A percentile compares a stretch with the other conserved stretches of the same genome.
phyloP scores from a whole-genome alignment of 2,888 invertebrate species.

The Acronicta alni region DNA sequence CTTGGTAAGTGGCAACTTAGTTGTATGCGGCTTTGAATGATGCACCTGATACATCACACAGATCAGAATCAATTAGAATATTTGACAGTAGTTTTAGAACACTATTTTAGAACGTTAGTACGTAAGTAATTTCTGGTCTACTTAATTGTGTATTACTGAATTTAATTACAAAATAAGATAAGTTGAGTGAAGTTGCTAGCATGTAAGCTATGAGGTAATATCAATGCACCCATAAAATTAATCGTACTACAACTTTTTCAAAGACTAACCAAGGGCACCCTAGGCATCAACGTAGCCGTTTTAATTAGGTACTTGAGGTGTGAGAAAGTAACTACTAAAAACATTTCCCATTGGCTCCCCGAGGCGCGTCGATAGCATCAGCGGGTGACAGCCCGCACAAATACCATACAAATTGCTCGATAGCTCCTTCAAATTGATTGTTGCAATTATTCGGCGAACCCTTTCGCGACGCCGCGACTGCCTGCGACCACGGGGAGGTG shows the following conservation, averaged over 20 bases:
- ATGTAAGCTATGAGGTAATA: too few species aligned
- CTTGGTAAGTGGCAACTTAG: slow-evolving; percentile 63
- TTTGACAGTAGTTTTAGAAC: neutral
- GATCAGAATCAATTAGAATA: slow-evolving; percentile 22
- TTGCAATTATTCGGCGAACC: slow-evolving; percentile 88
- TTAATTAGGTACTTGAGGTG: slow-evolving; percentile 74
- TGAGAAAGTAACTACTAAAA: slow-evolving; percentile 82
- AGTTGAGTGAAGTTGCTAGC: too few species aligned
- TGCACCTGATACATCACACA: slow-evolving; percentile 23
- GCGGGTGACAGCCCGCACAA: slow-evolving; percentile 89
- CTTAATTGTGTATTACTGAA: too few species aligned
- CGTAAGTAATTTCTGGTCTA: too few species aligned
- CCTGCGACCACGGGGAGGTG: slow-evolving; percentile 84
- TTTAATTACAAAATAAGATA: too few species aligned
- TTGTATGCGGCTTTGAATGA: slow-evolving; percentile 38
- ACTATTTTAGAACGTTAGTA: too few species aligned
- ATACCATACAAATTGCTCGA: slow-evolving; percentile 89
- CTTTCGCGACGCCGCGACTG: slow-evolving; percentile 74
- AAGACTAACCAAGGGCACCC: slow-evolving; percentile 24
- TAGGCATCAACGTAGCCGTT: slow-evolving; percentile 35
- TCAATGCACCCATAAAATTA: neutral
- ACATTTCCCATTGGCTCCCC: slow-evolving; percentile 85
- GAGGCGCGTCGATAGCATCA: slow-evolving; percentile 84
- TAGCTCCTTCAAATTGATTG: slow-evolving; percentile 88
- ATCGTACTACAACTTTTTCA: slow-evolving; percentile 9